Percentiles rank a stretch among this genome's conserved stretches.
These are phyloP conservation scores for Cistogaster globosa DNA, from an alignment of 2,888 invertebrate species.

Conservation along the genomic window DNA sequence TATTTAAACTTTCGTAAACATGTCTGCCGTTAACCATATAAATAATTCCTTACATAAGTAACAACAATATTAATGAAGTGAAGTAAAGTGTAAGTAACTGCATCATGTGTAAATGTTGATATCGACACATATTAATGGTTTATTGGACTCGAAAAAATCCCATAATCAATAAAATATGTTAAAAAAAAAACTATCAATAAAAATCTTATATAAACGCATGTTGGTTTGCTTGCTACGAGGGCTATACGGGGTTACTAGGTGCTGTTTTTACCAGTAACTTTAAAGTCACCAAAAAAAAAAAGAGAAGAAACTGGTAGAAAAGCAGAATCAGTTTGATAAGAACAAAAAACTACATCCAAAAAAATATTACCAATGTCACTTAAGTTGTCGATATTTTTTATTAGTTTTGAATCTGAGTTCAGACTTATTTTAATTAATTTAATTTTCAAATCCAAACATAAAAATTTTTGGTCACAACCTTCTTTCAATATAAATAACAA, in stretches of 20 bases:
- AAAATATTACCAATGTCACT: constrained; percentile 3
- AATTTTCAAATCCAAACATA: constrained; percentile 56
- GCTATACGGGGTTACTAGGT: too few relatives aligned
- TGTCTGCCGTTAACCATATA: too few relatives aligned
- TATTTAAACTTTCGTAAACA: constrained; percentile 8
- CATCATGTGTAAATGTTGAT: too few relatives aligned
- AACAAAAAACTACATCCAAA: too few relatives aligned
- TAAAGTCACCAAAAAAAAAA: too few relatives aligned
- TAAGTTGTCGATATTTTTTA: constrained; percentile 45
- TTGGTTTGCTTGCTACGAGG: neutral
- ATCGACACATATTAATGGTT: constrained; percentile 33
- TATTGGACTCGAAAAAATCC: constrained; percentile 6
- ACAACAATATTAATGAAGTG: too few relatives aligned
- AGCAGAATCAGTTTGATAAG: too few relatives aligned
- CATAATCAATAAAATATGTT: neutral
- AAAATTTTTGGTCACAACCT: constrained; percentile 39
- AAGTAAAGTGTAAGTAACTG: too few relatives aligned
- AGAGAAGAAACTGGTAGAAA: too few relatives aligned
- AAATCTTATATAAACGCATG: constrained; percentile 13
- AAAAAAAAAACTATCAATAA: constrained; percentile 12
- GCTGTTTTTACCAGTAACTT: too few relatives aligned
- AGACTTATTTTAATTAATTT: constrained; percentile 63
- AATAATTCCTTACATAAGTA: too few relatives aligned
- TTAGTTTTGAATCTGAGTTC: constrained; percentile 11
- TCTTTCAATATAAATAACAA: constrained; percentile 13